A percentile compares a stretch with the other conserved stretches of the same genome.
These are phyloP conservation scores for Sminthurides bifidus DNA, from an alignment of 1,140 invertebrate species.

Conservation along the genomic window DNA sequence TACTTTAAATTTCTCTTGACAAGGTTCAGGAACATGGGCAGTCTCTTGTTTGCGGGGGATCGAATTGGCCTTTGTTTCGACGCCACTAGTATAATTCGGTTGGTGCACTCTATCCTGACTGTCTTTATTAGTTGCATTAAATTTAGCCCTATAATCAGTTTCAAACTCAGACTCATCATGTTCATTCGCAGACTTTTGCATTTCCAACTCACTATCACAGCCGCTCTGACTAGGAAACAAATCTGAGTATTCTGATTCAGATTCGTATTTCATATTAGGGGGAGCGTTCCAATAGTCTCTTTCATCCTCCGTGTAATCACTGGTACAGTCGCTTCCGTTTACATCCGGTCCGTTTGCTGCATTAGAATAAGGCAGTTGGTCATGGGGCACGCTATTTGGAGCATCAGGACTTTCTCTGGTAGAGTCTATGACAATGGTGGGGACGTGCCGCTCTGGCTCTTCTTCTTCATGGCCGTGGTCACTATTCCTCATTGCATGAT, in stretches of 20 bases:
- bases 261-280: no score
- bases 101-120: no score
- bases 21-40: no score
- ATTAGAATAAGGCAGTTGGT: background rate
- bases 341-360: background rate
- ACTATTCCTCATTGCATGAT: no score
- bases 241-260: no score
- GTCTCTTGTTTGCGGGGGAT: no score
- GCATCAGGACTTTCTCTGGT: constrained; percentile 4
- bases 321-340: background rate
- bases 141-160: constrained; percentile 3
- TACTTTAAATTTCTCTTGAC: no score
- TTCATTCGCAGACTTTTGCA: background rate
- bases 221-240: no score
- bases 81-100: no score
- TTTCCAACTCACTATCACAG: constrained; percentile 1
- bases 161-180: constrained; percentile 10
- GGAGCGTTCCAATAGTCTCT: no score
- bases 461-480: background rate
- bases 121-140: constrained; percentile 9
- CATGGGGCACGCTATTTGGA: background rate
- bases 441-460: background rate
- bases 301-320: background rate
- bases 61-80: no score
- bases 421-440: background rate